Evolutionary conservation across 2,113 vertebrate species (phyloP), one percentile per base, ranked within the genome.

Genomic region (Barbus barbus): DNA sequence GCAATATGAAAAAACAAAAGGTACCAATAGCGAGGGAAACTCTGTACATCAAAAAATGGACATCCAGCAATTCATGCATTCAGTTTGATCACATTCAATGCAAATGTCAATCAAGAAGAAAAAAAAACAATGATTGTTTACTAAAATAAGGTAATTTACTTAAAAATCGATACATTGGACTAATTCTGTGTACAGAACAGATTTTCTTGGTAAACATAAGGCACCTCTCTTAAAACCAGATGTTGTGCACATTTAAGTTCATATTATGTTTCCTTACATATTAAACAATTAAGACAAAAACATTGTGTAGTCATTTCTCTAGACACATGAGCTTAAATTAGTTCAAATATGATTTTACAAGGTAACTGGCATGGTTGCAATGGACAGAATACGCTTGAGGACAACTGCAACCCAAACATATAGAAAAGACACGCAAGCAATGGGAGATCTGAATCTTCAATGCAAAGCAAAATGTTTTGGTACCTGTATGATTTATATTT

Each of bases 71-170:
- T 3, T 3, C 4, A 22, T 46, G n/a, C 71, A 73, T 73, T 44
- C 5, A 73, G 26, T 26, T n/a, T 38, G 5, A 74, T 14, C n/a
- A 26, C 71, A 56, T 75, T 20, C 9, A 48, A 48, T 26, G 72
- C 5, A 74, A 28, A 51, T 31, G 20, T 53, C 18, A 75, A 18
- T 31, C 16, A 77, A 77, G 41, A 44, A 12, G 9, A 9, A n/a
- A n/a, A n/a, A n/a, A n/a, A 22, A 36, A 84, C 38, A n/a, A 82
- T 26, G 69, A n/a, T 90, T 88, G 88, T 94, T 90, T 97, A 97
- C 96, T 98, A 98, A 99, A 98, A 98, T 98, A 98, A 97, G 95
- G 92, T 96, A 96, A 97, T 98, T 99, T 98, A 98, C 96, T 98
- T 97, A 96, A 94, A 97, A 97, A 96, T 91, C 88, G 94, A 96